Base-by-base conservation (phyloP, 2,888 invertebrate genomes). In the Leucophora obtusa region DNA sequence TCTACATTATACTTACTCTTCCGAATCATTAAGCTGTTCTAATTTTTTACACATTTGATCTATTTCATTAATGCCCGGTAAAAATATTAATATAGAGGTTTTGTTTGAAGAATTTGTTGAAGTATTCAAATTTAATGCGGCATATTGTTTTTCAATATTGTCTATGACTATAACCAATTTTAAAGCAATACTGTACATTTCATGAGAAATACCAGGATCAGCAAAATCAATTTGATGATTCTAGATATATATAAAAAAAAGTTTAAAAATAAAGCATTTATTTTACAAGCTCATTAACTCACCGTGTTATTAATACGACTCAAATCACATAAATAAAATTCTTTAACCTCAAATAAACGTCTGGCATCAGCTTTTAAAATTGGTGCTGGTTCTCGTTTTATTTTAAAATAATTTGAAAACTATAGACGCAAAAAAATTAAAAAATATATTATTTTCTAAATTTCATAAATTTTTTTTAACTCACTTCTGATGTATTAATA, bases 41-140 rank as follows among this genome's bases (percentile, higher is more conserved):
- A 93, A 84, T 5, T 87, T 83, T 54, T 88, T 91, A 86, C 93
- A 92, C 85, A 95, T 91, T 70, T 93, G 93, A 86, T 96, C 95
- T 75, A 97, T 97, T 91, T 97, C 97, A 84, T 93, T 91, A 68
- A 96, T 93, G 58, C 97, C 98, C 0, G 98, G 98, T 82, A 98
- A 89, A 89, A 98, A 98, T 69, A 98, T 93, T 0, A 98, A 92
- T 18, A 97, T 95, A 2, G 96, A 95, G 1, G 87, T 85, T 1
- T 83, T 83, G 47, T 78, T 82, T 10, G 85, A 82, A 2, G 83
- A 58, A 17, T 75, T 56, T 0, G 94, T 91, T 83, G 83, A 17
- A 15, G 24, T 60, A 14, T 79, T 77, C 0, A 94, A 91, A 85
- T 85, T 91, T 89, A 82, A 66, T 0, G 82, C 77, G 14, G 53